phyloP scores from a whole-genome alignment of 2,888 invertebrate genomes.

The Panopea generosa region DNA sequence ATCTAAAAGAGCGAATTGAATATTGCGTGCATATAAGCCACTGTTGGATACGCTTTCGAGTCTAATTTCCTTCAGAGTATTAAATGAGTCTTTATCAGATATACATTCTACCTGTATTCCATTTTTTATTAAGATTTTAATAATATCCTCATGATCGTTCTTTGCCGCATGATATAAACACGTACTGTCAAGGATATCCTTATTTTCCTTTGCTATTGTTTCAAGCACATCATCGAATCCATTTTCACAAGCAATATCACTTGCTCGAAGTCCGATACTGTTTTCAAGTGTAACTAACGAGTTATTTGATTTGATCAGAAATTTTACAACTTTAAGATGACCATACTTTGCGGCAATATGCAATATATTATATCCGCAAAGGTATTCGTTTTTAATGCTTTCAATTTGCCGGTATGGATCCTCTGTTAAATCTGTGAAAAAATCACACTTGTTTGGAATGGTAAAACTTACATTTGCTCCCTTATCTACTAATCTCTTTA shows the following conservation, averaged over 20 bases:
- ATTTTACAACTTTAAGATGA: not conserved
- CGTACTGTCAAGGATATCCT: not conserved
- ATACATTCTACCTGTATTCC: not conserved
- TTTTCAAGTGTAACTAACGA: not conserved
- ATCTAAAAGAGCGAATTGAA: not conserved
- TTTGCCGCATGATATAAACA: slow-evolving; percentile 20
- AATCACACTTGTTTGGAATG: not conserved
- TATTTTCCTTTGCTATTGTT: not conserved
- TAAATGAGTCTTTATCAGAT: not conserved
- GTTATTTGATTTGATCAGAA: not conserved
- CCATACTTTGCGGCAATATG: not conserved
- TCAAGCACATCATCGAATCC: slow-evolving; percentile 18
- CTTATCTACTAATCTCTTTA: slow-evolving; percentile 4
- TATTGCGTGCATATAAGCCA: too few relatives aligned
- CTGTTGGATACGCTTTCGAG: not conserved
- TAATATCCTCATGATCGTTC: slow-evolving; percentile 16
- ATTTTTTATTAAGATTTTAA: not conserved
- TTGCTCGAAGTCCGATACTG: slow-evolving; percentile 6
- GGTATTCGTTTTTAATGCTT: not conserved
- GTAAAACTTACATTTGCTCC: slow-evolving; percentile 10
- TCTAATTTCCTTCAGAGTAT: not conserved
- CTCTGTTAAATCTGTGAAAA: not conserved
- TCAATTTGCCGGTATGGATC: not conserved
- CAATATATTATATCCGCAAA: not conserved
- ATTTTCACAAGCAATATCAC: slow-evolving; percentile 37